Evolutionary conservation across 2,113 vertebrate genomes (phyloP).

Genomic region (Apodemus speciosus): DNA sequence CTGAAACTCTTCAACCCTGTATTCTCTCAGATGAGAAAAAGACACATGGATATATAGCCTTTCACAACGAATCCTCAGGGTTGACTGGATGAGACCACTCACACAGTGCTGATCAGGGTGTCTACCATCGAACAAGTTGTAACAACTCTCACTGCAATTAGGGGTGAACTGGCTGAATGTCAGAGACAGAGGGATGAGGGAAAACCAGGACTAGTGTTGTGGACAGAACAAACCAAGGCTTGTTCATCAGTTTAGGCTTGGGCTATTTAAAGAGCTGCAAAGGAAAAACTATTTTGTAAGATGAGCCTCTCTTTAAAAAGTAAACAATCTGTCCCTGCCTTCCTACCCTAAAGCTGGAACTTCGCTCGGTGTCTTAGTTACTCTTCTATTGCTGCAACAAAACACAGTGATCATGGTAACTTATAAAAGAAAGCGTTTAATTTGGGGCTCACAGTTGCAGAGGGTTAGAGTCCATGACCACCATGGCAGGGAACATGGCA

Average conservation of each 20-base stretch:
- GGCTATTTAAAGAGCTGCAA: background rate
- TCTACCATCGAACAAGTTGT: background rate
- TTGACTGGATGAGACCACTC: fast-evolving
- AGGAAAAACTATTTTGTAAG: background rate
- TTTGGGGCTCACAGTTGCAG: background rate
- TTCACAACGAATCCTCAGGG: fast-evolving
- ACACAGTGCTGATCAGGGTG: background rate
- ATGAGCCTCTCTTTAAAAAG: background rate
- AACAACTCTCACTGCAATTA: fast-evolving
- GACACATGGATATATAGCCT: too few species aligned
- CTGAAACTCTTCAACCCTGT: background rate
- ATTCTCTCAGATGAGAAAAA: background rate
- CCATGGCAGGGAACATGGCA: too few species aligned
- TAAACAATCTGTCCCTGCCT: background rate
- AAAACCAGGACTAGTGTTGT: fast-evolving
- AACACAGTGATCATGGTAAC: background rate
- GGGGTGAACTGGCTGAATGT: background rate
- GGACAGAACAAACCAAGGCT: fast-evolving
- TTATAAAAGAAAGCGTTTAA: background rate
- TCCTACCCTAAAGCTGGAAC: background rate
- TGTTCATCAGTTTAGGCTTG: background rate
- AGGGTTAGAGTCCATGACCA: background rate
- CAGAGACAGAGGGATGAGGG: background rate
- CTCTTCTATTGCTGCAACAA: background rate
- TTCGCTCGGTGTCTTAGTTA: background rate